Percentiles rank a stretch among this genome's conserved stretches.
Conservation (phyloP, 2,113 vertebrate species). For the Hyla sarda region DNA sequence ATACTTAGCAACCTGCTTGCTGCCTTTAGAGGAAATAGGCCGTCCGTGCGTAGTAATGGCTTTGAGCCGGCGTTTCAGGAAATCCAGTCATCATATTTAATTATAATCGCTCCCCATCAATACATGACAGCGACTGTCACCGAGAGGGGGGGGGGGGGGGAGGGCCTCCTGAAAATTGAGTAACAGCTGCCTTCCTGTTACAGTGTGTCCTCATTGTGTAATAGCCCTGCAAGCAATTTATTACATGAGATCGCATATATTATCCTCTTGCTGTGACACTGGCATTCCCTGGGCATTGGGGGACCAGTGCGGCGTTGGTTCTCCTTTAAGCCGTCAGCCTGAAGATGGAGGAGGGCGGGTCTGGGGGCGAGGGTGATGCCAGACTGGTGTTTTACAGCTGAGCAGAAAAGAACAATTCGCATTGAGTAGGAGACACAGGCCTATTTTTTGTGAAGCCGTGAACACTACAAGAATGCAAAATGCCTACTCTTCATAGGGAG, state of each 20-base stretch:
- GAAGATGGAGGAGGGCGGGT: background rate
- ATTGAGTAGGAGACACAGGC: constrained; percentile 8
- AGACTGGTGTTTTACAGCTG: constrained; percentile 37
- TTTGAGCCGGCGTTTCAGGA: constrained; percentile 16
- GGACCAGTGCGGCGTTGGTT: background rate
- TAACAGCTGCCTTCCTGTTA: constrained; percentile 19
- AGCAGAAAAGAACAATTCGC: constrained; percentile 37
- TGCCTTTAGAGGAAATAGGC: constrained; percentile 22
- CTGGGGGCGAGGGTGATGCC: background rate
- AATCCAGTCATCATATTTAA: constrained; percentile 24
- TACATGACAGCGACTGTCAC: background rate
- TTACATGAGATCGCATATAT: background rate
- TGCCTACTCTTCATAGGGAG: background rate
- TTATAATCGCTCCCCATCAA: constrained; percentile 15
- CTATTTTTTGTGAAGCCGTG: background rate
- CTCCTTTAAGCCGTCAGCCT: background rate
- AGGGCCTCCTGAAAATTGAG: constrained; percentile 6
- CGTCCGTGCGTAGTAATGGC: background rate
- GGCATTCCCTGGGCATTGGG: background rate
- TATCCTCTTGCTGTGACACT: background rate
- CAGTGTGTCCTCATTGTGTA: background rate
- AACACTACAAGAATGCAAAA: background rate
- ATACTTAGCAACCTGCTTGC: background rate
- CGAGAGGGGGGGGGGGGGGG: background rate
- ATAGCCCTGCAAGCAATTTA: background rate